Conservation (phyloP, 2,888 invertebrate genomes). For the Lasioglossum zephyrum region DNA sequence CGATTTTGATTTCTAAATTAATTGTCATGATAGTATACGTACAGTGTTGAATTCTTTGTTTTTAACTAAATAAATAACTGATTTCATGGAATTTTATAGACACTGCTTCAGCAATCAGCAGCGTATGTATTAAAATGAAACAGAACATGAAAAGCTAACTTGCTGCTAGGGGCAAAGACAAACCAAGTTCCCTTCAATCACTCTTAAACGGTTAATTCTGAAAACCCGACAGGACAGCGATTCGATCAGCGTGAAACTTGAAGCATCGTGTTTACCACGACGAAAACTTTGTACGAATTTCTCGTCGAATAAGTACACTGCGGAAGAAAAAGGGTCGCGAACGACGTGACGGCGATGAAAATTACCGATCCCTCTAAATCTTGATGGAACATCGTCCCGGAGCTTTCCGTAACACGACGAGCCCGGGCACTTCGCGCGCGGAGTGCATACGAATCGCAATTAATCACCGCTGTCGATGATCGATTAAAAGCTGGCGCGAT, state of each 20-base stretch:
- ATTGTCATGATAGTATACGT: background rate
- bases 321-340: background rate
- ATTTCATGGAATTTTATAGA: background rate
- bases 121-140: background rate
- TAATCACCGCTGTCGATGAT: constrained; percentile 32
- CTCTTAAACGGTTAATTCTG: constrained; percentile 1
- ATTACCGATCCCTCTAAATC: background rate
- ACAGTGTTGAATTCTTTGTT: background rate
- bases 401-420: background rate
- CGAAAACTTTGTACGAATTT: background rate
- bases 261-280: background rate
- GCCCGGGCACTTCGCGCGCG: background rate
- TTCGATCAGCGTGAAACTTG: background rate
- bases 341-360: background rate
- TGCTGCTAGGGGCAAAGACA: background rate
- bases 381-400: background rate
- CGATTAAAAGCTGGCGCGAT: constrained; percentile 31
- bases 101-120: background rate
- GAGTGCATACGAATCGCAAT: constrained; percentile 2
- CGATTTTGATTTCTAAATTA: background rate
- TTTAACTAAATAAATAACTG: background rate
- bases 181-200: background rate
- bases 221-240: background rate
- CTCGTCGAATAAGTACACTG: background rate
- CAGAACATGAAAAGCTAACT: background rate